Percentiles rank a stretch among this genome's conserved stretches.
Conservation (phyloP, 2,797 vertebrate species). For the Enteromius radiatus region DNA sequence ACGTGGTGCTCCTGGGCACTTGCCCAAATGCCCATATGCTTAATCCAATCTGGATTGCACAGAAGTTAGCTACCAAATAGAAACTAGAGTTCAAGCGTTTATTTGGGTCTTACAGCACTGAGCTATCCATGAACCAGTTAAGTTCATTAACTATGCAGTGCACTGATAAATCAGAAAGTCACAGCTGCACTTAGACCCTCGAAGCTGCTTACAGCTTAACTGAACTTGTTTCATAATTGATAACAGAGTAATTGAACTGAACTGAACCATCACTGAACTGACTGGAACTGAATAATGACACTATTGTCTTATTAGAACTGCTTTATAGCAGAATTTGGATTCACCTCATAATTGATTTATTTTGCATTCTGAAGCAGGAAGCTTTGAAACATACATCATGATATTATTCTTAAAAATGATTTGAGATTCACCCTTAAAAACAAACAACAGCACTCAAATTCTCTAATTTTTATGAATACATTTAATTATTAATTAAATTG, state of each 20-base stretch:
- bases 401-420: neutral
- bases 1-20: neutral
- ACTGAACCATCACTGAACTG: neutral
- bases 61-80: neutral
- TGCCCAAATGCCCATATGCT: neutral
- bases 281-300: neutral
- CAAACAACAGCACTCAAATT: neutral
- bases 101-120: neutral
- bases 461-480: neutral
- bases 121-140: slow-evolving; percentile 16
- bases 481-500: neutral
- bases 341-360: neutral
- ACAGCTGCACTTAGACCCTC: neutral
- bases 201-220: neutral
- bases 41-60: neutral
- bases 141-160: neutral
- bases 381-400: neutral
- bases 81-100: neutral
- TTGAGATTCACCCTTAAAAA: neutral
- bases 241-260: neutral
- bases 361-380: neutral
- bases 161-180: neutral
- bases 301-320: neutral
- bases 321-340: neutral
- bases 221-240: neutral